Conservation (phyloP, 2,113 vertebrate genomes). For the Nannobrachium achirus region DNA sequence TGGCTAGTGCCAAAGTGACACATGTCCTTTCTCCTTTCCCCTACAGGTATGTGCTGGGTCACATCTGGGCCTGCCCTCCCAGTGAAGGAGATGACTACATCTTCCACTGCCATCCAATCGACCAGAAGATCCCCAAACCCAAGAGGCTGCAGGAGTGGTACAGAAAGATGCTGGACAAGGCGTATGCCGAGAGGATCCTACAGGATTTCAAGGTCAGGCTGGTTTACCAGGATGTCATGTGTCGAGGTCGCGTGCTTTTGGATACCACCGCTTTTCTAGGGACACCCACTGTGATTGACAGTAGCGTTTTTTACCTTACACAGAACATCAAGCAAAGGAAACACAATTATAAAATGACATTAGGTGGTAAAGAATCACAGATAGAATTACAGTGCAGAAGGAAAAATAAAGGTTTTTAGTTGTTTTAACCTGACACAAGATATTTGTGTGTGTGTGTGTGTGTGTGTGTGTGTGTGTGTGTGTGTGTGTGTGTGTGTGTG, state of each 20-base stretch:
- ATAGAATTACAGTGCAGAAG: too few relatives aligned
- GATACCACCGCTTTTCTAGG: too few relatives aligned
- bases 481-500: conserved; percentile 45
- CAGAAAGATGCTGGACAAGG: conserved; percentile 99
- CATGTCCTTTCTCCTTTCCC: background rate
- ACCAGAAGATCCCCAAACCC: conserved; percentile 98
- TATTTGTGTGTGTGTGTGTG: conserved; percentile 45
- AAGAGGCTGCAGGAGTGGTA: conserved; percentile 99
- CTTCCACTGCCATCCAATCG: conserved; percentile 96
- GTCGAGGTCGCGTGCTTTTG: background rate
- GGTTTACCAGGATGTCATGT: background rate
- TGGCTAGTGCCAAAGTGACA: background rate
- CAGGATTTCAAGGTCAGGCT: conserved; percentile 93
- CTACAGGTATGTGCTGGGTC: conserved; percentile 91
- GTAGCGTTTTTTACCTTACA: background rate
- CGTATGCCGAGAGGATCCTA: conserved; percentile 95
- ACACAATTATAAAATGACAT: too few relatives aligned
- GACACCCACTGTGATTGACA: background rate
- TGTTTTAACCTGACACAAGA: too few relatives aligned
- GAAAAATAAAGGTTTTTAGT: too few relatives aligned
- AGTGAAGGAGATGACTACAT: conserved; percentile 99
- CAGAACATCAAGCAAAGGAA: too few relatives aligned
- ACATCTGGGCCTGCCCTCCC: conserved; percentile 98
- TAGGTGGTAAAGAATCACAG: too few relatives aligned
- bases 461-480: conserved; percentile 45